Percentiles rank a stretch among this genome's conserved stretches.
Evolutionary conservation across 1,140 invertebrate species (phyloP).

Genomic region (Drosophila virilis): DNA sequence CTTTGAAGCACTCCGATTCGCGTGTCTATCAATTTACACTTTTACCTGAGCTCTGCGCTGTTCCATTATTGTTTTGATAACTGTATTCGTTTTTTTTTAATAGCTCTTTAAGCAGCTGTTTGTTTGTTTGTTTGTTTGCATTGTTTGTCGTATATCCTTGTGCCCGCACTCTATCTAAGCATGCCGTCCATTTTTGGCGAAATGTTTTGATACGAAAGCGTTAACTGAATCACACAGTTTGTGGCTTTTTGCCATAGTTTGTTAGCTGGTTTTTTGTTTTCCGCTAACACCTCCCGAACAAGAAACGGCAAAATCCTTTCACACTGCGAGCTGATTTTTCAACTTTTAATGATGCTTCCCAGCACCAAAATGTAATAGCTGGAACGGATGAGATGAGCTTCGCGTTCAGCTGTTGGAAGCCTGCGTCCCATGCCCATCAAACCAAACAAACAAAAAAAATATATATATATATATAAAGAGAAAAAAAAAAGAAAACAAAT

Average conservation of each 20-base stretch:
- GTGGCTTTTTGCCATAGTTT: conserved; percentile 9
- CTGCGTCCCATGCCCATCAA: too few species aligned
- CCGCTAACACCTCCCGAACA: conserved; percentile 12
- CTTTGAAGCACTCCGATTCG: too few species aligned
- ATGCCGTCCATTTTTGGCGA: background rate
- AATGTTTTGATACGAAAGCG: background rate
- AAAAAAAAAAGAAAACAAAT: background rate
- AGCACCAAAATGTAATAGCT: conserved; percentile 44
- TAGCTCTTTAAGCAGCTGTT: too few species aligned
- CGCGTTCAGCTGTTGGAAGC: background rate
- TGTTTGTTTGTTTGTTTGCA: too few species aligned
- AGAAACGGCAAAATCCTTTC: conserved; percentile 32
- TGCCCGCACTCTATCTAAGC: background rate
- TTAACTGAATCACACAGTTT: conserved; percentile 31
- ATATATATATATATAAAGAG: background rate
- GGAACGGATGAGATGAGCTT: background rate
- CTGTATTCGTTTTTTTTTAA: too few species aligned
- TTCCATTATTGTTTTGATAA: too few species aligned
- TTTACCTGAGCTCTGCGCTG: too few species aligned
- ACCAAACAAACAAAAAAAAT: too few species aligned
- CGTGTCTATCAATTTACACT: too few species aligned
- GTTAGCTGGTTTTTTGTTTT: conserved; percentile 16
- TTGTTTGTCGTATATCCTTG: too few species aligned
- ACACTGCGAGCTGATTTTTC: conserved; percentile 63
- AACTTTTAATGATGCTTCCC: conserved; percentile 78